Conservation (phyloP, 1,140 invertebrate genomes). For the Rhynchophorus ferrugineus region DNA sequence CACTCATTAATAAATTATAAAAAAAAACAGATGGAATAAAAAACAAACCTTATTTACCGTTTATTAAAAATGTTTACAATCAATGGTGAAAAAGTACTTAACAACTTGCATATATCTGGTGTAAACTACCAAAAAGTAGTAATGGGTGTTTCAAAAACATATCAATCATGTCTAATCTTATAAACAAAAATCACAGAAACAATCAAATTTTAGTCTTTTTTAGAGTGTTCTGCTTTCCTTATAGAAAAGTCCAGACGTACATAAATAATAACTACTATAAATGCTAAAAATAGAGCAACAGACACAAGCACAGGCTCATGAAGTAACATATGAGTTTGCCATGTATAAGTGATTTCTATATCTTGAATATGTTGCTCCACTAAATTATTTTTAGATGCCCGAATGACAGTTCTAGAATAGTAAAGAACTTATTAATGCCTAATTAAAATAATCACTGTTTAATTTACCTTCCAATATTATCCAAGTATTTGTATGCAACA, state of each 20-base stretch:
- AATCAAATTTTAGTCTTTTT: conserved; percentile 26
- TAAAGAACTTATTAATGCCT: background rate
- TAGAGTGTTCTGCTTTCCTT: conserved; percentile 37
- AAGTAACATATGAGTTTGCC: conserved; percentile 76
- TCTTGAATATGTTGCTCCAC: conserved; percentile 97
- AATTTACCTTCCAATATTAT: conserved; percentile 67
- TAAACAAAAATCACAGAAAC: background rate
- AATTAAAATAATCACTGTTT: background rate
- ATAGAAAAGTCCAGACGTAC: conserved; percentile 95
- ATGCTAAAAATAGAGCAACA: conserved; percentile 82
- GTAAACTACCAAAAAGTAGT: too few relatives aligned
- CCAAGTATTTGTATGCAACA: conserved; percentile 89
- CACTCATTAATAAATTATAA: too few relatives aligned
- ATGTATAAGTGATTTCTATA: conserved; percentile 79
- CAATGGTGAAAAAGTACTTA: too few relatives aligned
- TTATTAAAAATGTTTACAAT: too few relatives aligned
- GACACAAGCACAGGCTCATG: conserved; percentile 89
- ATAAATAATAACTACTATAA: conserved; percentile 88
- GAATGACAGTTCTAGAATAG: conserved; percentile 82
- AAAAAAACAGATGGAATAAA: too few relatives aligned
- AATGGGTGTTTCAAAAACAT: too few relatives aligned
- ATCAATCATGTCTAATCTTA: too few relatives aligned
- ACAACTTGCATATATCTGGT: too few relatives aligned
- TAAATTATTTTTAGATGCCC: conserved; percentile 78
- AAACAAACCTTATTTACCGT: too few relatives aligned